Percentiles rank a stretch among this genome's conserved stretches.
Conservation (phyloP, 2,113 vertebrate genomes). For the Larimichthys crocea region DNA sequence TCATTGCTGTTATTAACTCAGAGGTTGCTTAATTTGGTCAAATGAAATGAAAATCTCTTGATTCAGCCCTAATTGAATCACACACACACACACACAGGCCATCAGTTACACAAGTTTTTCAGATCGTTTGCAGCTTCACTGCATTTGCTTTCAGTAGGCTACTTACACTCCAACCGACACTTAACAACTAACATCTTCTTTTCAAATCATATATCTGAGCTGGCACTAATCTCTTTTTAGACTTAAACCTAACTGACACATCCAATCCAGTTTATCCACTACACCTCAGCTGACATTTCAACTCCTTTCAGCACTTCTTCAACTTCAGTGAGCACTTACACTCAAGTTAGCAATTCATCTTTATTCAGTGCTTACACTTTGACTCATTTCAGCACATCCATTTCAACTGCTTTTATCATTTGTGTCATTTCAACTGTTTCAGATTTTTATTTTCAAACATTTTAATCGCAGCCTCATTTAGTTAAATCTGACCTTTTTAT, state of each 20-base stretch:
- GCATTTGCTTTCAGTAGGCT: neutral
- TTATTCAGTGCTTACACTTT: neutral
- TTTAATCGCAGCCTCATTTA: neutral
- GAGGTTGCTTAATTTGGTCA: neutral
- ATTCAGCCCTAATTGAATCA: neutral
- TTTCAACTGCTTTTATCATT: neutral
- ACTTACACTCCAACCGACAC: neutral
- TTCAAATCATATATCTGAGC: too few species aligned
- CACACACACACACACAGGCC: neutral
- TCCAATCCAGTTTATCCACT: neutral
- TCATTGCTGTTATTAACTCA: neutral
- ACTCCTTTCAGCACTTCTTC: neutral
- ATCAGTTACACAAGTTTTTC: neutral
- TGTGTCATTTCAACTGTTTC: neutral
- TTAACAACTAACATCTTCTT: neutral
- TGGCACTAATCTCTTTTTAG: neutral
- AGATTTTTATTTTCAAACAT: neutral
- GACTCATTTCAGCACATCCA: neutral
- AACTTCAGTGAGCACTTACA: neutral
- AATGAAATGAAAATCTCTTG: neutral
- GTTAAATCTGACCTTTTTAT: neutral
- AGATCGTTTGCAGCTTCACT: constrained; percentile 14
- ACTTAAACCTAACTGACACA: neutral
- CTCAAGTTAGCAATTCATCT: neutral
- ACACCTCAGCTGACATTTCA: neutral